Evolutionary conservation across 2,888 invertebrate species (phyloP).

Genomic region (Hofmannophila pseudospretella): DNA sequence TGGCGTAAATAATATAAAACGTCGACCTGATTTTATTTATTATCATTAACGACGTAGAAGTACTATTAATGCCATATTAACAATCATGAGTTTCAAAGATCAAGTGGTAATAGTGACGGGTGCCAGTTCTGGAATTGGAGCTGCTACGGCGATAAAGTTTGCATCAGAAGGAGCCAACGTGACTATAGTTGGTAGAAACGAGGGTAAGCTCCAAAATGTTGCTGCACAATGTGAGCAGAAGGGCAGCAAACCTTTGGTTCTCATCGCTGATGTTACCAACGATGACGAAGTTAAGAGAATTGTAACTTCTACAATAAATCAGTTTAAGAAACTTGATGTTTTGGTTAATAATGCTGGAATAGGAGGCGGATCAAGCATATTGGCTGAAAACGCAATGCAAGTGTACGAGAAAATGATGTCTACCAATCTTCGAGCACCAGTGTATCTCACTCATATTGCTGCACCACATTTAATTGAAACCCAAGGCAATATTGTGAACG

Average conservation of each 20-base stretch:
- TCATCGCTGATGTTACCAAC: conserved; percentile 28
- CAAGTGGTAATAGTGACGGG: conserved; percentile 17
- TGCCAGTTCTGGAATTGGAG: conserved; percentile 17
- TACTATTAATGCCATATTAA: no score
- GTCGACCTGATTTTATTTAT: no score
- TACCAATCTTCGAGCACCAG: conserved; percentile 8
- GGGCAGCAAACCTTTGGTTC: conserved; percentile 23
- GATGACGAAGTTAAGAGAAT: conserved; percentile 22
- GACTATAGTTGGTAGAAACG: conserved; percentile 27
- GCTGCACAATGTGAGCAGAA: conserved; percentile 20
- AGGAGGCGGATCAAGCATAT: neutral
- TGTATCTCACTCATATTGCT: conserved; percentile 7
- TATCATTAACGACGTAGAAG: no score
- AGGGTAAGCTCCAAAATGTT: conserved; percentile 22
- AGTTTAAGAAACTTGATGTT: conserved; percentile 11
- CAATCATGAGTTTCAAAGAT: conserved; percentile 18
- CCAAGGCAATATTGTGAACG: conserved; percentile 13
- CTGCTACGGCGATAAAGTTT: conserved; percentile 18
- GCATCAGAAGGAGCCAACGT: conserved; percentile 22
- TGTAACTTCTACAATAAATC: conserved; percentile 19
- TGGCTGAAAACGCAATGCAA: conserved; percentile 2
- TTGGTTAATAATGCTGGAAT: conserved; percentile 13
- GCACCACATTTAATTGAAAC: conserved; percentile 7
- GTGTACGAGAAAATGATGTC: conserved; percentile 5
- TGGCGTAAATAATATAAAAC: no score